Base-by-base conservation (phyloP, 2,888 invertebrate species). In the Ormia ochracea region DNA sequence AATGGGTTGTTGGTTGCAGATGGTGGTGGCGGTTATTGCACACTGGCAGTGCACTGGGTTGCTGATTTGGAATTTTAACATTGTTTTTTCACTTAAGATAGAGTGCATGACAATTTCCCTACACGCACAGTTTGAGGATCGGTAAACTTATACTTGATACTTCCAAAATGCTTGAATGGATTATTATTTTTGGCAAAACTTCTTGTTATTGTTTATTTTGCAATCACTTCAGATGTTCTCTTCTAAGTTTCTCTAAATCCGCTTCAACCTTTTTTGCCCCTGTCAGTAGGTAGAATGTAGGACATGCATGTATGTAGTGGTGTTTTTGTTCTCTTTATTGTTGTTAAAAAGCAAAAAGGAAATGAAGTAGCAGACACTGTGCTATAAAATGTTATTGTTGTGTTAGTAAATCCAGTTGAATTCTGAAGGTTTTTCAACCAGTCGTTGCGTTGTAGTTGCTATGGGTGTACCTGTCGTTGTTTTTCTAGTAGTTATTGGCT, bases 331-430 rank as follows among this genome's bases (percentile, higher is more conserved):
- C 12, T 4, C 48, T 6, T 21, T 65, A n/a, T 43, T 58, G 45
- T 66, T 41, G 9, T 65, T 38, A 17, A 14, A n/a, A n/a, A n/a
- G 12, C 14, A 38, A 5, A n/a, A n/a, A n/a, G 9, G 43, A 31
- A 10, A 48, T 26, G 19, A 50, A 14, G 1, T n/a, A 59, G 21
- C 59, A 59, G 50, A 70, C 28, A 33, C 52, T 58, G 23, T 66
- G 10, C 31, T 48, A 31, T 14, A 63, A 36, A 33, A 48, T 70
- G 9, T 14, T 14, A 54, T 43, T 21, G 28, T 31, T 43, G n/a
- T 45, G 10, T 70, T 70, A 77, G 68, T 75, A 69, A 45, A 59
- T 69, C 72, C 72, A 73, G 75, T 77, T 72, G 17, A 58, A 68
- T 41, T 65, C 12, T 54, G 74, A 43, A 19, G 72, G 54, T 41